A percentile compares a stretch with the other conserved stretches of the same genome.
These are phyloP conservation scores for Tinea pellionella DNA, from an alignment of 2,888 invertebrate genomes.

Conservation along the genomic window DNA sequence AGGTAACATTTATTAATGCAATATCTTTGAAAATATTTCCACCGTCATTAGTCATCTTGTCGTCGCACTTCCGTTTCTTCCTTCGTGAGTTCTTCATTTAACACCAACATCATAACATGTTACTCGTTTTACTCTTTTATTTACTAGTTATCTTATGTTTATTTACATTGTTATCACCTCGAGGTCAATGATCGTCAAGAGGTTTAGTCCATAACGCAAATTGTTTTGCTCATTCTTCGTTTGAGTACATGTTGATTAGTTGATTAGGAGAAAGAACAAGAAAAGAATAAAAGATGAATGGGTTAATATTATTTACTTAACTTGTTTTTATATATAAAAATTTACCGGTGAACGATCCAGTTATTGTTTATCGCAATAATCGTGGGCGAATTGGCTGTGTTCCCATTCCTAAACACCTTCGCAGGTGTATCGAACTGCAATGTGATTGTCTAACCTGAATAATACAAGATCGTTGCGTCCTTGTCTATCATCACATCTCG, in stretches of 20 bases:
- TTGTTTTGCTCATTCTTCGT: no score
- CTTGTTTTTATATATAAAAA: no score
- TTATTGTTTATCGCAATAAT: slow-evolving; percentile 49
- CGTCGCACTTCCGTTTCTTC: background rate
- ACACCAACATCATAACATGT: background rate
- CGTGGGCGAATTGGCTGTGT: slow-evolving; percentile 39
- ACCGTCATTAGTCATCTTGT: background rate
- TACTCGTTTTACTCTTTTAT: background rate
- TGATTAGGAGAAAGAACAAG: no score
- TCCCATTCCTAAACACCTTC: slow-evolving; percentile 39
- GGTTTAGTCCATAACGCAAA: background rate
- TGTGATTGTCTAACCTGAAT: slow-evolving; percentile 3
- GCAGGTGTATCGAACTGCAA: slow-evolving; percentile 35
- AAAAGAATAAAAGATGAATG: no score
- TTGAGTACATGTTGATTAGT: no score
- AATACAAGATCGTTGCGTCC: background rate
- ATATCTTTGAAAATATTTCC: background rate
- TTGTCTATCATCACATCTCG: background rate
- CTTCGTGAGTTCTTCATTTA: background rate
- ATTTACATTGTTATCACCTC: background rate
- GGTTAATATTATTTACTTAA: no score
- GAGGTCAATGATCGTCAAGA: background rate
- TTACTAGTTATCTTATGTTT: background rate
- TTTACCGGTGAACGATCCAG: slow-evolving; percentile 28
- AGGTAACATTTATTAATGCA: background rate